Conservation (phyloP, 2,888 invertebrate genomes). For the Gisinianus flammeolus region DNA sequence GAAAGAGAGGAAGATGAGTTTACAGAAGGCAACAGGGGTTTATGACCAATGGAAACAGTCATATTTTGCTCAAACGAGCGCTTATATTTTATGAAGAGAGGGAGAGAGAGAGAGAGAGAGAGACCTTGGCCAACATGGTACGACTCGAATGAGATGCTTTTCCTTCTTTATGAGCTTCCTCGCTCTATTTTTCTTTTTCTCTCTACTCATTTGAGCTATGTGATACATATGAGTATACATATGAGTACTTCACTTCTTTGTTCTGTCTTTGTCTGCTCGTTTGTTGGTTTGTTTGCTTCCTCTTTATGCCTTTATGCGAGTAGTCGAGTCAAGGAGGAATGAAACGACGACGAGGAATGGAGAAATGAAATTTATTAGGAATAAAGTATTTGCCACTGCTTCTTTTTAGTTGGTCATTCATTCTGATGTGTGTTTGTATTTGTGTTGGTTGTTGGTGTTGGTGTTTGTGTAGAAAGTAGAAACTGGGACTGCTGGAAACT, state of each 20-base stretch:
- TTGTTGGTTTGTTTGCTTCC: no score
- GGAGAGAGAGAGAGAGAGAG: no score
- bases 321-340: neutral
- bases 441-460: no score
- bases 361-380: neutral
- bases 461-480: no score
- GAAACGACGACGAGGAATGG: no score
- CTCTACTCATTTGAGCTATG: neutral
- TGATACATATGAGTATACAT: no score
- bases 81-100: conserved; percentile 23
- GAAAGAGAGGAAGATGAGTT: neutral
- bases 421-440: no score
- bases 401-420: no score
- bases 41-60: conserved; percentile 16
- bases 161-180: neutral
- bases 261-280: neutral
- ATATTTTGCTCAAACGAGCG: conserved; percentile 21
- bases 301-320: neutral
- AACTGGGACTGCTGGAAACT: no score
- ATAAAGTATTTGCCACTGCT: neutral
- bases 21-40: neutral
- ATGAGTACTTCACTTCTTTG: neutral
- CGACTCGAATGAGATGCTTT: neutral
- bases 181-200: neutral
- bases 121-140: conserved; percentile 30